These are phyloP conservation scores for Pharmacophagus antenor DNA, from an alignment of 2,888 invertebrate genomes.

Conservation along the genomic window DNA sequence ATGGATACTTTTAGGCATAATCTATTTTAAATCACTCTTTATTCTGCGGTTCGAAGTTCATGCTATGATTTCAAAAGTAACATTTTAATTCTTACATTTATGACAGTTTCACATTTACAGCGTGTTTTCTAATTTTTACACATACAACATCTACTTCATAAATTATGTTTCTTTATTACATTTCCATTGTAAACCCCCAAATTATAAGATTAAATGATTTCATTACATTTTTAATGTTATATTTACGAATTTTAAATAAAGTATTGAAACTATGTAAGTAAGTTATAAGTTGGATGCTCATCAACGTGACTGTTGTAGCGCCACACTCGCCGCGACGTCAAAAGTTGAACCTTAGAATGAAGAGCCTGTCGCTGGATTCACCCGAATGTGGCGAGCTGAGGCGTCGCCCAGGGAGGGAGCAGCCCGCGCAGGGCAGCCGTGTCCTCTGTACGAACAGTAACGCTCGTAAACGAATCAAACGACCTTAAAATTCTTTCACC, in stretches of 20 bases:
- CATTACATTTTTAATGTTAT: not conserved
- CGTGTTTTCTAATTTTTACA: conserved; percentile 16
- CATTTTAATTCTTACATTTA: conserved; percentile 15
- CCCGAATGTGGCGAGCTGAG: conserved; percentile 94
- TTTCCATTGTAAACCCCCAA: not conserved
- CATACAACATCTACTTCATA: not conserved
- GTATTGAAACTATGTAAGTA: conserved; percentile 33
- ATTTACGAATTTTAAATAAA: not conserved
- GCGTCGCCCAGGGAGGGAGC: conserved; percentile 81
- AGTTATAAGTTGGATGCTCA: conserved; percentile 47
- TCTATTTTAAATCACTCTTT: not conserved
- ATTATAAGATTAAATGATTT: not conserved
- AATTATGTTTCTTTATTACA: not conserved
- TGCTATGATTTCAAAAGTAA: conserved; percentile 7
- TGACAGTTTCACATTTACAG: conserved; percentile 1
- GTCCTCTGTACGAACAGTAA: conserved; percentile 81
- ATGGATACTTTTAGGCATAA: not conserved
- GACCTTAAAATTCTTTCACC: conserved; percentile 41
- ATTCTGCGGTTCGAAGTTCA: conserved; percentile 2
- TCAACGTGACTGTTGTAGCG: conserved; percentile 84
- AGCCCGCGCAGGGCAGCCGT: conserved; percentile 80
- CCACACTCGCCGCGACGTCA: conserved; percentile 97
- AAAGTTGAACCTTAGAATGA: conserved; percentile 98
- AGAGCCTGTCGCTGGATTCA: conserved; percentile 97
- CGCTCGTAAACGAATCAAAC: conserved; percentile 56